Conservation (phyloP, 2,113 vertebrate genomes). For the Indicator indicator region DNA sequence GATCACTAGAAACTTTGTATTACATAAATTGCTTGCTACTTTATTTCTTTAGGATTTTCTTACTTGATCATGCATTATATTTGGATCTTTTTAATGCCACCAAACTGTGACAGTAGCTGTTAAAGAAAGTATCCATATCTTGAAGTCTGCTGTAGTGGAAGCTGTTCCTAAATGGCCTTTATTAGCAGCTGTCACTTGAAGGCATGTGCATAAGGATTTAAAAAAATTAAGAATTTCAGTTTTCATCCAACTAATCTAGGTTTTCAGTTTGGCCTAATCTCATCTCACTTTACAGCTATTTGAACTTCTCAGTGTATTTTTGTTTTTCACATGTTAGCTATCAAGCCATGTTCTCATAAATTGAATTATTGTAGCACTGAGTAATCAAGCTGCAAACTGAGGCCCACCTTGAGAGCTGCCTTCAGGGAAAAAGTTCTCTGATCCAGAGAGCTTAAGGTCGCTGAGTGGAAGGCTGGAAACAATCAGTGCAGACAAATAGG, state of each 20-base stretch:
- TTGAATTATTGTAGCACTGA: not conserved
- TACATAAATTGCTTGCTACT: not conserved
- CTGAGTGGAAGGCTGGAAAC: not conserved
- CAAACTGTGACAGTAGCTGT: not conserved
- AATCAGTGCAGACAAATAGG: not conserved
- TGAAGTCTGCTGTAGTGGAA: not conserved
- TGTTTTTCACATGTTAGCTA: not conserved
- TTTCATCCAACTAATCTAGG: not conserved
- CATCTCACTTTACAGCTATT: not conserved
- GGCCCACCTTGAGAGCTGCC: not conserved
- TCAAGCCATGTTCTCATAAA: not conserved
- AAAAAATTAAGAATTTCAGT: not conserved
- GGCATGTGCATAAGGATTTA: not conserved
- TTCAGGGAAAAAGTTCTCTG: not conserved
- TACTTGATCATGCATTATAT: not conserved
- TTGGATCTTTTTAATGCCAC: not conserved
- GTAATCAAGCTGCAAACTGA: not conserved
- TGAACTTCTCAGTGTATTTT: not conserved
- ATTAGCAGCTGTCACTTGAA: not conserved
- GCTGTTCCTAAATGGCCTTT: not conserved
- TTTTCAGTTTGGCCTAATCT: not conserved
- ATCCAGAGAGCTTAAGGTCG: not conserved
- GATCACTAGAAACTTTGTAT: not conserved
- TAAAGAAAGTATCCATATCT: not conserved
- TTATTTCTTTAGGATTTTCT: not conserved